A percentile compares a stretch with the other conserved stretches of the same genome.
phyloP scores from a whole-genome alignment of 2,113 vertebrate genomes.

The Hydrochoerus hydrochaeris region DNA sequence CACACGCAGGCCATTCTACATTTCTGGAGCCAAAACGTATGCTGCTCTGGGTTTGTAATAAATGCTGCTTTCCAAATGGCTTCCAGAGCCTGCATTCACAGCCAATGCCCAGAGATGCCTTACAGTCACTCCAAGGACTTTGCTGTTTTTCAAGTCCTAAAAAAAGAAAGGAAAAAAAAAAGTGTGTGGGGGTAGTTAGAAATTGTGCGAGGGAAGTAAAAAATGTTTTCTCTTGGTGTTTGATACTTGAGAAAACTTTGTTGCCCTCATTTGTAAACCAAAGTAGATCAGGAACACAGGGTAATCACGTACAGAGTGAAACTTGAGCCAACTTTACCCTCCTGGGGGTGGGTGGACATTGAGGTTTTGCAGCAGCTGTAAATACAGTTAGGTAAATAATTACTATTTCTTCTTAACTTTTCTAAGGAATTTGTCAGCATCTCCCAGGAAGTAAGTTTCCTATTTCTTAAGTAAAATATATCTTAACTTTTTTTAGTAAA shows the following conservation, averaged over 20 bases:
- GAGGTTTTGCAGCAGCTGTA: not conserved
- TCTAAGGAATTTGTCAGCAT: constrained; percentile 16
- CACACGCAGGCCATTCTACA: not conserved
- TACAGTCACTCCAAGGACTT: not conserved
- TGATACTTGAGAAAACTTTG: not conserved
- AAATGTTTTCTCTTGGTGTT: not conserved
- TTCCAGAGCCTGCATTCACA: not conserved
- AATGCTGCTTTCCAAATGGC: not conserved
- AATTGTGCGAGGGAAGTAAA: not conserved
- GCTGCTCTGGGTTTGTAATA: not conserved
- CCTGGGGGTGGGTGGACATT: not conserved
- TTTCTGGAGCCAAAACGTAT: not conserved
- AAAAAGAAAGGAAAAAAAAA: not conserved
- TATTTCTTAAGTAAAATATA: constrained; percentile 2
- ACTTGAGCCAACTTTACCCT: not conserved
- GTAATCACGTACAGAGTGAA: not conserved
- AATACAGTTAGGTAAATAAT: not conserved
- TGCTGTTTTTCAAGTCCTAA: not conserved
- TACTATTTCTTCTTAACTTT: not conserved
- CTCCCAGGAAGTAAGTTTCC: constrained; percentile 38
- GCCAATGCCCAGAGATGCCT: not conserved
- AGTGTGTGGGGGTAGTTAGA: not conserved
- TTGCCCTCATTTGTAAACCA: not conserved
- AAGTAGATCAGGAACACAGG: not conserved
- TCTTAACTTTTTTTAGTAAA: constrained; percentile 19